phyloP scores from a whole-genome alignment of 2,797 vertebrate genomes.

The Anguilla pacifica region DNA sequence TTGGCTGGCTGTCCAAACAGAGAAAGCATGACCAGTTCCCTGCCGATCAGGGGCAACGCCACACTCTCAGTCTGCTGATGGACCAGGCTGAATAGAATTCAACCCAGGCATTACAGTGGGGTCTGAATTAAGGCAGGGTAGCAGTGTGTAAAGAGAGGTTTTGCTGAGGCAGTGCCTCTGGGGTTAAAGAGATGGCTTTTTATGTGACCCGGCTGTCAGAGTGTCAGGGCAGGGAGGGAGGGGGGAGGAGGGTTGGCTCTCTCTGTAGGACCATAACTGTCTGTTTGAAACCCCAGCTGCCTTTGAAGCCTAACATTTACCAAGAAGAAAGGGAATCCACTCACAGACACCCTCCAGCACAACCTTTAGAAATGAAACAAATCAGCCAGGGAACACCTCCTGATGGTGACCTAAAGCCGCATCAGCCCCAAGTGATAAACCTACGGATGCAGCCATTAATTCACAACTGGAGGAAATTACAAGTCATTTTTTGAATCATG shows the following conservation, averaged over 20 bases:
- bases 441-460: neutral
- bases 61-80: neutral
- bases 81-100: neutral
- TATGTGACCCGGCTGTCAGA: conserved; percentile 24
- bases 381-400: conserved; percentile 25
- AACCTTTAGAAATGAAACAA: conserved; percentile 38
- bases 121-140: neutral
- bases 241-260: neutral
- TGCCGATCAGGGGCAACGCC: neutral
- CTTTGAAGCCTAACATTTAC: conserved; percentile 48
- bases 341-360: conserved; percentile 22
- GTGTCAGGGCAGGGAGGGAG: neutral
- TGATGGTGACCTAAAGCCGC: conserved; percentile 12
- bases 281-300: conserved; percentile 23
- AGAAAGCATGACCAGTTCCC: neutral
- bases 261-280: conserved; percentile 22
- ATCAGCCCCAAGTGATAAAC: neutral
- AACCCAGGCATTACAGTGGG: neutral
- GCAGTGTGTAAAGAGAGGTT: neutral
- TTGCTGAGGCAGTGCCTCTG: neutral
- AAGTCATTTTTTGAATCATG: neutral
- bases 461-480: neutral
- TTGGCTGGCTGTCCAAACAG: neutral
- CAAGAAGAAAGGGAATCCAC: conserved; percentile 43
- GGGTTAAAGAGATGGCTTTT: conserved; percentile 21